phyloP scores from a whole-genome alignment of 2,113 vertebrate species.

The Leptodactylus fuscus region DNA sequence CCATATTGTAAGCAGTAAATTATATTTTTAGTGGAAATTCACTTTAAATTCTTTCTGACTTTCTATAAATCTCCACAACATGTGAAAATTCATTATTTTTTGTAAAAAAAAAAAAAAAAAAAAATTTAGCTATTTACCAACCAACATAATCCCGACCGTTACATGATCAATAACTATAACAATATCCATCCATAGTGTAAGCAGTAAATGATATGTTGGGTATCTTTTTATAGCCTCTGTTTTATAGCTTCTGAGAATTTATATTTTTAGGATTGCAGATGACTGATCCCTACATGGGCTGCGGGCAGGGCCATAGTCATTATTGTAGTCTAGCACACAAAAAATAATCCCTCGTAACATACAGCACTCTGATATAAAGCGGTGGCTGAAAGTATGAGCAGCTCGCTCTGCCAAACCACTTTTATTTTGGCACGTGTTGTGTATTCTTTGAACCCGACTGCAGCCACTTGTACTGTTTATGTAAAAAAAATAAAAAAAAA shows the following conservation, averaged over 20 bases:
- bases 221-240: neutral
- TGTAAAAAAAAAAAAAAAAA: no score
- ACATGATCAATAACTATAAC: neutral
- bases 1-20: no score
- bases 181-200: neutral
- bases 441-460: neutral
- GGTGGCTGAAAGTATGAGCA: constrained; percentile 1
- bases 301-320: neutral
- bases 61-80: neutral
- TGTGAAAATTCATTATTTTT: neutral
- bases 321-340: neutral
- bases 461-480: constrained; percentile 18
- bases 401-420: constrained; percentile 22
- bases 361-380: constrained; percentile 1
- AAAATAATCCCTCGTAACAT: constrained; percentile 38
- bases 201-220: neutral
- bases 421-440: constrained; percentile 27
- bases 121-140: neutral
- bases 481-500: neutral
- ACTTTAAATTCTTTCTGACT: neutral
- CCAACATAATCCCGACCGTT: neutral
- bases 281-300: neutral
- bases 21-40: no score
- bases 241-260: constrained; percentile 18
- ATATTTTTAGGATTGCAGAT: constrained; percentile 9